Percentiles rank a stretch among this genome's conserved stretches.
These are phyloP conservation scores for Chaetodon trifasciatus DNA, from an alignment of 2,797 vertebrate species.

Conservation along the genomic window DNA sequence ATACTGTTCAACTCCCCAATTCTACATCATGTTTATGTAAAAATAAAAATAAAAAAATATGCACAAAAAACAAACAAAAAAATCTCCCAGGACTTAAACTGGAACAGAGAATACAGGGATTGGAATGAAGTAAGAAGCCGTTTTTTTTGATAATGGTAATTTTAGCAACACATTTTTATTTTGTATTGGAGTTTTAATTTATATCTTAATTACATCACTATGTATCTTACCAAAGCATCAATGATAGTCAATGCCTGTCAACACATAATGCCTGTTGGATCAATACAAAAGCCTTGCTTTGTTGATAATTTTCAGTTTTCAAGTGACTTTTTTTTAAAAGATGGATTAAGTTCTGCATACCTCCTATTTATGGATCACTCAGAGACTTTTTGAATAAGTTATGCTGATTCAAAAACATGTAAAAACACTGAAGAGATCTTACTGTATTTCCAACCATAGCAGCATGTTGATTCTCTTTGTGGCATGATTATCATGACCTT, in stretches of 20 bases:
- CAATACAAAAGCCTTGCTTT: conserved; percentile 71
- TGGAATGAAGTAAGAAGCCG: conserved; percentile 55
- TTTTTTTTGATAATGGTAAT: conserved; percentile 53
- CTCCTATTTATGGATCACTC: conserved; percentile 47
- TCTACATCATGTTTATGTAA: conserved; percentile 44
- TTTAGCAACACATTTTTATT: conserved; percentile 43
- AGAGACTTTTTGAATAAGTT: conserved; percentile 30
- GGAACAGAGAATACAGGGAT: conserved; percentile 47
- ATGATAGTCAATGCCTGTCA: conserved; percentile 65
- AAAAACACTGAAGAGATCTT: conserved; percentile 32
- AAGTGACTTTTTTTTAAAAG: conserved; percentile 33
- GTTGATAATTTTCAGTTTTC: conserved; percentile 42
- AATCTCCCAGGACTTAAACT: conserved; percentile 23
- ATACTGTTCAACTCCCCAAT: conserved; percentile 50
- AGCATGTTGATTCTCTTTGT: conserved; percentile 63
- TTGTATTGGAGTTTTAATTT: conserved; percentile 43
- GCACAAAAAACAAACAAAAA: conserved; percentile 33
- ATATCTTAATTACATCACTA: conserved; percentile 37
- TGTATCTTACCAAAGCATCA: conserved; percentile 78
- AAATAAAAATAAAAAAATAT: conserved; percentile 11
- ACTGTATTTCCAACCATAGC: conserved; percentile 32
- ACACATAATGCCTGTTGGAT: conserved; percentile 75
- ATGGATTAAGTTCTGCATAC: conserved; percentile 39
- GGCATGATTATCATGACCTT: conserved; percentile 61
- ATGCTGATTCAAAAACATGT: conserved; percentile 39